phyloP scores from a whole-genome alignment of 2,113 vertebrate genomes.

The Mus pahari region DNA sequence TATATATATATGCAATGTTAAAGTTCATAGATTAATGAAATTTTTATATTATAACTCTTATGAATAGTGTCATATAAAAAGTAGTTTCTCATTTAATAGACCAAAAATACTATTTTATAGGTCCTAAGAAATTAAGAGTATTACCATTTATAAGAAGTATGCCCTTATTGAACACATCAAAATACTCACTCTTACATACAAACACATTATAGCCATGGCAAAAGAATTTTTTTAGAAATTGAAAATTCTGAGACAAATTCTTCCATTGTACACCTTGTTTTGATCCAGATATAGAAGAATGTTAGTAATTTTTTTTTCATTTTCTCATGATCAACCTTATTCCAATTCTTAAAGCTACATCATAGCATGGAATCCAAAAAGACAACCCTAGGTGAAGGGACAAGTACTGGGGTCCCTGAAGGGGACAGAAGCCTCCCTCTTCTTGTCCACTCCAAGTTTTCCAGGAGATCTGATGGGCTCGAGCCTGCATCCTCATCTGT shows the following conservation, averaged over 20 bases:
- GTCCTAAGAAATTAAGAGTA: not conserved
- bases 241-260: not conserved
- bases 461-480: not conserved
- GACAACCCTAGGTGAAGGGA: not conserved
- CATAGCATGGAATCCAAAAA: not conserved
- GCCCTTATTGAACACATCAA: not conserved
- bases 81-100: not conserved
- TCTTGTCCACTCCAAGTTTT: not conserved
- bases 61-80: not conserved
- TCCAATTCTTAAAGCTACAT: not conserved
- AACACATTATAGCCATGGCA: not conserved
- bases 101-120: not conserved
- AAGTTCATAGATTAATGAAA: not conserved
- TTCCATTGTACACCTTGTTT: not conserved
- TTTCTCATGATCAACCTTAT: not conserved
- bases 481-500: not conserved
- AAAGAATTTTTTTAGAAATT: not conserved
- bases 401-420: not conserved
- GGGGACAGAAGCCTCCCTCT: not conserved
- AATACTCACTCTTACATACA: not conserved
- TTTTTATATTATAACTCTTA: not conserved
- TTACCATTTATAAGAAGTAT: not conserved
- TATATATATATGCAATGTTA: not conserved
- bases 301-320: not conserved
- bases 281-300: not conserved